phyloP scores from a whole-genome alignment of 2,888 invertebrate genomes.

The Hypena proboscidalis region DNA sequence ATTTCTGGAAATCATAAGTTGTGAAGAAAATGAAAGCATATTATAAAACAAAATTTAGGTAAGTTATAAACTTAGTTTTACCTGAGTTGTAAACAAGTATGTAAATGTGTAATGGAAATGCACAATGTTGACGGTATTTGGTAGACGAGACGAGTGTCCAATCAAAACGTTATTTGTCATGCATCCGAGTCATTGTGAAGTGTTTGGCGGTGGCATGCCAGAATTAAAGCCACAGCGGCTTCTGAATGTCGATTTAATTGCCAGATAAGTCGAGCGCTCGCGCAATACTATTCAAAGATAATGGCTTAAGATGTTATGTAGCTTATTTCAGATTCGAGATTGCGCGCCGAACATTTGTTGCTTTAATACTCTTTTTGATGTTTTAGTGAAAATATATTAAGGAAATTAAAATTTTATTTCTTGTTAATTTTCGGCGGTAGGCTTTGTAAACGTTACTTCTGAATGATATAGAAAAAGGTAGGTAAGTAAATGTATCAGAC shows the following conservation, averaged over 20 bases:
- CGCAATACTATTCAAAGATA: constrained; percentile 80
- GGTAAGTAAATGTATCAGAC: too few relatives aligned
- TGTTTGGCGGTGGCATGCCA: constrained; percentile 75
- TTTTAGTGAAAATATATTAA: constrained; percentile 22
- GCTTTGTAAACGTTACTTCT: too few relatives aligned
- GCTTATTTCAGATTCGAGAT: constrained; percentile 69
- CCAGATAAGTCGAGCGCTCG: constrained; percentile 77
- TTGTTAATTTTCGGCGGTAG: constrained; percentile 2
- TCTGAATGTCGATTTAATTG: constrained; percentile 85
- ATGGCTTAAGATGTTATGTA: constrained; percentile 78
- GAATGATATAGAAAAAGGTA: too few relatives aligned
- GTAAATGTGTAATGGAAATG: constrained; percentile 45
- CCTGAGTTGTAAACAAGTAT: too few relatives aligned
- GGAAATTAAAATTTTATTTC: constrained; percentile 13
- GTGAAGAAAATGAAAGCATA: too few relatives aligned
- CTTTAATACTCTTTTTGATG: constrained; percentile 40
- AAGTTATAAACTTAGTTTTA: too few relatives aligned
- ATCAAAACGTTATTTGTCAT: constrained; percentile 85
- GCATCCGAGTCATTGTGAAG: constrained; percentile 79
- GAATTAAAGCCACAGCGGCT: constrained; percentile 80
- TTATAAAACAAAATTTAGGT: too few relatives aligned
- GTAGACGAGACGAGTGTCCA: constrained; percentile 66
- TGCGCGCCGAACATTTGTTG: constrained; percentile 44
- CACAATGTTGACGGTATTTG: constrained; percentile 47
- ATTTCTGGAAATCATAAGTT: too few relatives aligned